These are phyloP conservation scores for Aphidoletes aphidimyza DNA, from an alignment of 2,888 invertebrate species.

Conservation along the genomic window DNA sequence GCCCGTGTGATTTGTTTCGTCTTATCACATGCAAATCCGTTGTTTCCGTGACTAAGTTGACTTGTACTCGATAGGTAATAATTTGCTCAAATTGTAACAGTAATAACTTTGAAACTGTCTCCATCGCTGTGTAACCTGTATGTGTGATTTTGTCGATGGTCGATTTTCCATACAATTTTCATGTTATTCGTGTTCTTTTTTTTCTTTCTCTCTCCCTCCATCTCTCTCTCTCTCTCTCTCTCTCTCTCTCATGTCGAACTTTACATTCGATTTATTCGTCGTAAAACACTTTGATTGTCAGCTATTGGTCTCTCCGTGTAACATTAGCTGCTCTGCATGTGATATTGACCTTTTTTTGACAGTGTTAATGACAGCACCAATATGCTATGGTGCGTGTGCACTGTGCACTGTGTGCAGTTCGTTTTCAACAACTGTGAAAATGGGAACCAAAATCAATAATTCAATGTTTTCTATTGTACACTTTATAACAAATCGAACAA, in stretches of 20 bases:
- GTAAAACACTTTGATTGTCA: no score
- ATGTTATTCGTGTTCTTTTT: no score
- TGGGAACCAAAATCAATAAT: conserved; percentile 17
- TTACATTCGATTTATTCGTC: background rate
- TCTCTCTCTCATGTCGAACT: background rate
- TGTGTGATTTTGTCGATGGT: background rate
- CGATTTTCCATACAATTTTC: conserved; percentile 14
- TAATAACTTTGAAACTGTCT: conserved; percentile 52
- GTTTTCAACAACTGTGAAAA: background rate
- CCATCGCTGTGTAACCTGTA: background rate
- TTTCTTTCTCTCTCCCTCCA: background rate
- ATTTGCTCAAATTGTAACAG: conserved; percentile 12
- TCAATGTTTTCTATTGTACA: conserved; percentile 39
- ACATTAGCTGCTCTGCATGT: background rate
- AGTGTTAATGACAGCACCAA: background rate
- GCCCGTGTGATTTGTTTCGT: no score
- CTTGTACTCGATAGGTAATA: background rate
- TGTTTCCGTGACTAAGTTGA: background rate
- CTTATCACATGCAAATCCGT: background rate
- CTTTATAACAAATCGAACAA: conserved; percentile 53
- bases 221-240: background rate
- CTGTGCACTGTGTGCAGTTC: background rate
- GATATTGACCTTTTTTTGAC: conserved; percentile 44
- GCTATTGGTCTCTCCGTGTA: background rate
- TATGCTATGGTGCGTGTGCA: conserved; percentile 9